Evolutionary conservation across 2,113 vertebrate genomes (phyloP).

Genomic region (Semnornis frantzii): DNA sequence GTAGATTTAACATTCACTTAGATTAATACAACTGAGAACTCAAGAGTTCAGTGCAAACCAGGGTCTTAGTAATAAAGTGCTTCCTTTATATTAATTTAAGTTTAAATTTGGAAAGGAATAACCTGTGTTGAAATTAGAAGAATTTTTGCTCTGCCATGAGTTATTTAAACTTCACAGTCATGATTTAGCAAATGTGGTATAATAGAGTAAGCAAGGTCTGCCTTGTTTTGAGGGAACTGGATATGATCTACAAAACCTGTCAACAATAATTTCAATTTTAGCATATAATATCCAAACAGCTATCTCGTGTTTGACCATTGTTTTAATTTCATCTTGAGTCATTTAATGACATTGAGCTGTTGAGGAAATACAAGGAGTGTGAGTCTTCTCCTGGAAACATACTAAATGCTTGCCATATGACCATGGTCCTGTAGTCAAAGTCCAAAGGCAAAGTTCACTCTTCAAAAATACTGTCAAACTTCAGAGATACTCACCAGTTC

Average conservation of each 20-base stretch:
- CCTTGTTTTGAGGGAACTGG: neutral
- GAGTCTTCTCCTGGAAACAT: neutral
- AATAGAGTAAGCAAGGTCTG: neutral
- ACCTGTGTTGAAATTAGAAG: neutral
- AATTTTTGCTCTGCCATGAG: neutral
- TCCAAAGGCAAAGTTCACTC: neutral
- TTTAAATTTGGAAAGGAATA: neutral
- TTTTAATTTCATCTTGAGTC: neutral
- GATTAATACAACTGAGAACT: neutral
- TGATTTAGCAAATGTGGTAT: neutral
- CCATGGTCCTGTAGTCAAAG: neutral
- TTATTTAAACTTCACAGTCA: neutral
- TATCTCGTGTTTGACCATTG: neutral
- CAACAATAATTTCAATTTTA: neutral
- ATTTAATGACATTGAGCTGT: neutral
- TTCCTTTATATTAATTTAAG: neutral
- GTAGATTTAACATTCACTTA: neutral
- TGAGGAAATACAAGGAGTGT: neutral
- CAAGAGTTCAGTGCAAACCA: neutral
- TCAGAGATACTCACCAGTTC: neutral
- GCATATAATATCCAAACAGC: neutral
- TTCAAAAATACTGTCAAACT: neutral
- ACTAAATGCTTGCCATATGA: neutral
- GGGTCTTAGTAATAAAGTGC: neutral
- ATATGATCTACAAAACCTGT: neutral